phyloP scores from a whole-genome alignment of 2,113 vertebrate species.

The Galeopterus variegatus region DNA sequence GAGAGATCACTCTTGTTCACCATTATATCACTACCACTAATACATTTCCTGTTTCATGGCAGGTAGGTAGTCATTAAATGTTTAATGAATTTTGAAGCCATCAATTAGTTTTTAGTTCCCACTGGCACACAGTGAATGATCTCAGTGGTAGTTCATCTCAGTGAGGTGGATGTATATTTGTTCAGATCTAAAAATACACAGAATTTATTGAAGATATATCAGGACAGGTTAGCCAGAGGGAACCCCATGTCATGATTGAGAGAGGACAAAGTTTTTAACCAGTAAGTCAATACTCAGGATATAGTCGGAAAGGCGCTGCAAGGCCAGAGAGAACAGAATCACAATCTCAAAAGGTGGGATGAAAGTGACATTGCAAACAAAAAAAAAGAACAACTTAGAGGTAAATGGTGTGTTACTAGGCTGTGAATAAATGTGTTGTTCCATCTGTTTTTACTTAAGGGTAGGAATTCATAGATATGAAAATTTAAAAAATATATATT shows the following conservation, averaged over 20 bases:
- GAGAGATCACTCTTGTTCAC: background rate
- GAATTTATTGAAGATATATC: background rate
- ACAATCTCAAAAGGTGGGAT: background rate
- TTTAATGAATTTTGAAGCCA: conserved; percentile 49
- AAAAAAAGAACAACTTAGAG: background rate
- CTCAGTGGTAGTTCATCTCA: conserved; percentile 10
- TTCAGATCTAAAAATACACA: background rate
- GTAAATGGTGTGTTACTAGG: background rate
- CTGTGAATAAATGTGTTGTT: background rate
- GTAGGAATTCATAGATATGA: background rate
- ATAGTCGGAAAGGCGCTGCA: background rate
- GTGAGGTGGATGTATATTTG: background rate
- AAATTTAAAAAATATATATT: background rate
- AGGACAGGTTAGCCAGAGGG: background rate
- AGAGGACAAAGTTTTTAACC: background rate
- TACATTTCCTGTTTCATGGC: background rate
- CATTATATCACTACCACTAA: background rate
- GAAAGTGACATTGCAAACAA: background rate
- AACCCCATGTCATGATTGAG: background rate
- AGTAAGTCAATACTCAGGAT: background rate
- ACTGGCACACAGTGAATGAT: background rate
- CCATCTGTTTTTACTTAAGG: background rate
- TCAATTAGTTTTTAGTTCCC: background rate
- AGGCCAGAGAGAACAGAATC: background rate
- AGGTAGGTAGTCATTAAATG: conserved; percentile 6